Evolutionary conservation across 2,113 vertebrate species (phyloP).

Genomic region (Sinosuthora webbiana): DNA sequence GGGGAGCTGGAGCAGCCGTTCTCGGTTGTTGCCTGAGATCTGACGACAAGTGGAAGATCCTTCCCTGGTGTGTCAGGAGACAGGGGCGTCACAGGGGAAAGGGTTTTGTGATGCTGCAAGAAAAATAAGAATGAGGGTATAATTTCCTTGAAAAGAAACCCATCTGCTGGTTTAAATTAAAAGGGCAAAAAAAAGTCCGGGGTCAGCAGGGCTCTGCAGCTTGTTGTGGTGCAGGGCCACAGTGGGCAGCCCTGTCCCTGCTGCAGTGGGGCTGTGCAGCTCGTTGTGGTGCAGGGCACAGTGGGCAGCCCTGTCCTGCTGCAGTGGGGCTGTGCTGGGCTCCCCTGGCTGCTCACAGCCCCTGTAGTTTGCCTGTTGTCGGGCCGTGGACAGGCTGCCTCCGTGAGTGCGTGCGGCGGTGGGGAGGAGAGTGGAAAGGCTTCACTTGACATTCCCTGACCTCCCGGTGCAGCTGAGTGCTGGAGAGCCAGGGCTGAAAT

Average conservation of each 20-base stretch:
- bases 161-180: not conserved
- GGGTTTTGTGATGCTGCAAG: not conserved
- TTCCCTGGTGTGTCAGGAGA: not conserved
- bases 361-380: not conserved
- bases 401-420: not conserved
- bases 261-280: not conserved
- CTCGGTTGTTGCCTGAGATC: not conserved
- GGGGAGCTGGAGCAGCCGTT: not conserved
- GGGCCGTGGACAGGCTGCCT: not conserved
- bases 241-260: fast-evolving
- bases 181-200: not conserved
- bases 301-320: not conserved
- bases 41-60: not conserved
- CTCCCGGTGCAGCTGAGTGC: slow-evolving; percentile 69
- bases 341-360: not conserved
- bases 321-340: not conserved
- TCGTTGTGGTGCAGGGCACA: fast-evolving
- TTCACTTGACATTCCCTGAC: slow-evolving; percentile 77
- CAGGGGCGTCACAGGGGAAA: fast-evolving
- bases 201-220: not conserved
- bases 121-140: not conserved
- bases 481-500: slow-evolving; percentile 67
- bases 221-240: fast-evolving
- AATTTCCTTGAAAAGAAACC: not conserved
- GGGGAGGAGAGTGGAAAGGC: slow-evolving; percentile 67